Conservation (phyloP, 64 coral and sea anemone genomes). For the Montipora cactus region DNA sequence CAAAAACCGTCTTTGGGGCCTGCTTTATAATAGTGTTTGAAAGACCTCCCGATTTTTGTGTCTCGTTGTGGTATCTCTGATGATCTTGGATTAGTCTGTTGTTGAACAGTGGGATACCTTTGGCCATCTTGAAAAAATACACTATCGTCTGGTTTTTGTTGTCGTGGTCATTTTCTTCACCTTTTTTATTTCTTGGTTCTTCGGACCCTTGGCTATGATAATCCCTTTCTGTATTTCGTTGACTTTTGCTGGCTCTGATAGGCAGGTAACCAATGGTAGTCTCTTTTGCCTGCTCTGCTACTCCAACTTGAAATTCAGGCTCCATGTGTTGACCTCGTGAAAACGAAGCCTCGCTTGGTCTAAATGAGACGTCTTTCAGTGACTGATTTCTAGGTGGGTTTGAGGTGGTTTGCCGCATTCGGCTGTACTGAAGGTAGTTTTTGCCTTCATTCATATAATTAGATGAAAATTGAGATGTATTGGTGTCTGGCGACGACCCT, state of each 20-base stretch:
- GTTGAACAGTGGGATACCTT: conserved; percentile 47
- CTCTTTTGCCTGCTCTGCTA: background rate
- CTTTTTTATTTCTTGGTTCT: background rate
- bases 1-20: background rate
- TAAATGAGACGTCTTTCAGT: no score
- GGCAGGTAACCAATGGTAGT: background rate
- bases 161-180: conserved; percentile 9
- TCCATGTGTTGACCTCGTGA: no score
- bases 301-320: background rate
- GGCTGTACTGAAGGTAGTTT: background rate
- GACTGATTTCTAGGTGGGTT: background rate
- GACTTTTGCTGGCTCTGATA: background rate
- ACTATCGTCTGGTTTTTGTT: conserved; percentile 36
- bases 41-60: background rate
- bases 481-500: background rate
- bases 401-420: background rate
- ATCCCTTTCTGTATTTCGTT: background rate
- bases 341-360: no score
- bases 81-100: background rate
- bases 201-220: background rate
- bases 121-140: conserved; percentile 48
- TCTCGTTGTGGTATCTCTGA: background rate
- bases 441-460: background rate
- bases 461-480: background rate
- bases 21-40: background rate